phyloP scores from a whole-genome alignment of 2,888 invertebrate genomes.

The Oscheius myriophilus region DNA sequence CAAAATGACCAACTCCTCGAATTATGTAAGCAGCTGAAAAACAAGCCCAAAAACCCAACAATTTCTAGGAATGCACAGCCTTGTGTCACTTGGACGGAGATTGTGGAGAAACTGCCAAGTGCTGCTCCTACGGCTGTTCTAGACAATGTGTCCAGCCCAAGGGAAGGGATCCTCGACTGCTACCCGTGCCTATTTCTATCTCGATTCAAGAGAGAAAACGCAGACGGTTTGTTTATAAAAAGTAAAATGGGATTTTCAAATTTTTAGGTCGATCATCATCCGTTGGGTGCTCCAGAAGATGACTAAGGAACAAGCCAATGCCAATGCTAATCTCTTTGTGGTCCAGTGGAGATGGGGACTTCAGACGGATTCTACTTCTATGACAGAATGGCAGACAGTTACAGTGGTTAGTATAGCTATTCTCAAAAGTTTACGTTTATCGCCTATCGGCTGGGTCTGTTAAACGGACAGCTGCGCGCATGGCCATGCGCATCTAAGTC shows the following conservation, averaged over 20 bases:
- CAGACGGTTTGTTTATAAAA: conserved; percentile 45
- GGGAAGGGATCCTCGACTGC: conserved; percentile 41
- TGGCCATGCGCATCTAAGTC: too few relatives aligned
- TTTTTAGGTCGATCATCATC: conserved; percentile 60
- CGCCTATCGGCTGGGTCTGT: too few relatives aligned
- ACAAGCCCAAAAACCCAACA: not conserved
- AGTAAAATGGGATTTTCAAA: not conserved
- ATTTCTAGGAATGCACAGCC: conserved; percentile 69
- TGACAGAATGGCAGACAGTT: conserved; percentile 70
- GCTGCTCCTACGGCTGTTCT: conserved; percentile 70
- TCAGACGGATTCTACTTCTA: conserved; percentile 44
- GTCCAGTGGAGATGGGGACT: conserved; percentile 70
- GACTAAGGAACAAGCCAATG: conserved; percentile 47
- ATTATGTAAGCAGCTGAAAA: conserved; percentile 40
- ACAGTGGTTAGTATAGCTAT: conserved; percentile 53
- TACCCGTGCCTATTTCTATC: conserved; percentile 64
- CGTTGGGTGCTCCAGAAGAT: conserved; percentile 66
- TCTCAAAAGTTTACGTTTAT: too few relatives aligned
- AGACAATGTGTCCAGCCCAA: conserved; percentile 55
- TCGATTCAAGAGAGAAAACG: conserved; percentile 65
- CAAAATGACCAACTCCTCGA: conserved; percentile 43
- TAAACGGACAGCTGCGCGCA: too few relatives aligned
- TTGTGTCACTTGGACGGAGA: conserved; percentile 71
- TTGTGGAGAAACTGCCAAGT: conserved; percentile 71
- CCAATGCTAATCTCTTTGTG: conserved; percentile 64